These are phyloP conservation scores for Ctenosaura bakeri DNA, from an alignment of 2,797 vertebrate species.

Conservation along the genomic window DNA sequence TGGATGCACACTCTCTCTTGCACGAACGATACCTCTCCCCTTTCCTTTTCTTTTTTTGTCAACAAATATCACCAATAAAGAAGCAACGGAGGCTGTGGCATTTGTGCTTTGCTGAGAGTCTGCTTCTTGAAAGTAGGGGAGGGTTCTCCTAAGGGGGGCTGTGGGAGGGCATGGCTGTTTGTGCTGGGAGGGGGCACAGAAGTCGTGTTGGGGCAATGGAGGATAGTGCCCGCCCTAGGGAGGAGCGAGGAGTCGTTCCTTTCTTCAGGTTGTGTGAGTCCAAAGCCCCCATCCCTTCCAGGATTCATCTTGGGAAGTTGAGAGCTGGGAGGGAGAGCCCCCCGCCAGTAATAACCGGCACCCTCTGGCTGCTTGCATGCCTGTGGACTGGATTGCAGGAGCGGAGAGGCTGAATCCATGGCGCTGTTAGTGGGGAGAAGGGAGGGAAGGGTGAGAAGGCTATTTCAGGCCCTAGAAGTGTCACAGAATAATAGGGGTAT, in stretches of 20 bases:
- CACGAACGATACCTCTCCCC: neutral
- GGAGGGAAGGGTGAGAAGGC: neutral
- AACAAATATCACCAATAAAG: constrained; percentile 60
- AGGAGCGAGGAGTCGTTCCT: no score
- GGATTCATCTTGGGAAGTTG: no score
- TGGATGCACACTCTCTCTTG: neutral
- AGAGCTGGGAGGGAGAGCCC: no score
- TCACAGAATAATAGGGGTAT: no score
- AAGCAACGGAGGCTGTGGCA: constrained; percentile 48
- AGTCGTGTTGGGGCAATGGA: no score
- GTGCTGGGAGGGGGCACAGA: neutral
- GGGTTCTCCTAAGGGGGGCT: neutral
- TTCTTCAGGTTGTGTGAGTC: no score
- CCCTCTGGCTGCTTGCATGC: no score
- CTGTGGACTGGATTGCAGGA: no score
- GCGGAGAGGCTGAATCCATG: no score
- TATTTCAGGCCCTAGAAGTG: neutral
- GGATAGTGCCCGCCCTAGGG: neutral
- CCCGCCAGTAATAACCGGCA: no score
- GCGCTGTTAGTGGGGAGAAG: no score
- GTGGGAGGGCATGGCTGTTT: neutral
- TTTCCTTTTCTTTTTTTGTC: constrained; percentile 37
- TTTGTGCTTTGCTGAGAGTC: neutral
- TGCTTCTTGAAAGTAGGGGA: neutral
- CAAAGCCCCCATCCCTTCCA: no score